Evolutionary conservation across 2,888 invertebrate genomes (phyloP), one percentile per base, ranked within the genome.

Genomic region (Perithous albicinctus): DNA sequence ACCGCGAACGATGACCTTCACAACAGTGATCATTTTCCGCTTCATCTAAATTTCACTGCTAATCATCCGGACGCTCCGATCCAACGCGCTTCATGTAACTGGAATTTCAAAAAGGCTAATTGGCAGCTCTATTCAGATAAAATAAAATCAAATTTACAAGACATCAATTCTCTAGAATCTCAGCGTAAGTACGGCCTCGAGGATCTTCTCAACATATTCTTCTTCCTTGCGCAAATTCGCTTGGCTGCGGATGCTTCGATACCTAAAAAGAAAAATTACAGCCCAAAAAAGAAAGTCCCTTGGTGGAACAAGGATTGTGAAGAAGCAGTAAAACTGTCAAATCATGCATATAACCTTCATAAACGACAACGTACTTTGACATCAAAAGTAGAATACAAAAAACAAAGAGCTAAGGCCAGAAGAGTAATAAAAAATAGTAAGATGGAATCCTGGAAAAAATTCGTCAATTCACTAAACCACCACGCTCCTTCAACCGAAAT

Each of bases 21-120:
- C 5, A 7, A 35, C 7, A 35, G 35, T 35, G 35, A 35, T 10
- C 35, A 35, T 10, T 35, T 35, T 35, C 35, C 35, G 2, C 6
- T 35, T 5, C 35, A 35, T 5, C 2, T 46, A 46, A 32, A 32
- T 7, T 32, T 32, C 32, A 32, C 4, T 32, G 3, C 32, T 7
- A 32, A 32, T 7, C 15, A 6, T 6, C 41, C 54, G n/a, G 10
- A 35, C 8, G 8, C 4, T 8, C 32, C n/a, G 1, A 12, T 23
- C n/a, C 26, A 23, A 15, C 18, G 7, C 4, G 46, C 23, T 1
- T 10, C 26, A 2, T 35, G 1, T 7, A 84, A 46, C 23, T 86
- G 85, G 83, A 80, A 69, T 26, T 72, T 83, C 7, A 35, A 78
- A 12, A 79, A 85, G 73, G 82, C 85, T 3, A 61, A 86, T 15